These are phyloP conservation scores for Papilio polytes DNA, from an alignment of 1,140 invertebrate species.

Conservation along the genomic window DNA sequence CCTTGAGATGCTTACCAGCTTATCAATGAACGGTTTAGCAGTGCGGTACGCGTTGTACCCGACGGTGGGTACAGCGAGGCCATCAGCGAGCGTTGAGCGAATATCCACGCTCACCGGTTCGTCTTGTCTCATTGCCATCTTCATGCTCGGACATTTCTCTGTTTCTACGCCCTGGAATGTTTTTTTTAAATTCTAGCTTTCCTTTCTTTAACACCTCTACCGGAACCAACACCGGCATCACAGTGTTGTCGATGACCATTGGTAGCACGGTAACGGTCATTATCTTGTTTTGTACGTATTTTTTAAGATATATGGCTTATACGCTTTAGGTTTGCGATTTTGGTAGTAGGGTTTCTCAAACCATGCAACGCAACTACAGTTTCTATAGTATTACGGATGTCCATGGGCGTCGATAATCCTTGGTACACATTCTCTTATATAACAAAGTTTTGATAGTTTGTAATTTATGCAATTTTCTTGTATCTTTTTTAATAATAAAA, in stretches of 20 bases:
- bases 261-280: no score
- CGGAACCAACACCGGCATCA: no score
- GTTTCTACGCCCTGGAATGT: conserved; percentile 93
- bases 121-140: conserved; percentile 88
- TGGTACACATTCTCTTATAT: no score
- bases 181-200: no score
- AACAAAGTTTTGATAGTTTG: no score
- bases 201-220: no score
- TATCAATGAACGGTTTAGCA: conserved; percentile 90
- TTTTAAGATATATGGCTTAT: no score
- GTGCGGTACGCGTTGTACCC: conserved; percentile 95
- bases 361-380: not conserved
- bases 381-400: no score
- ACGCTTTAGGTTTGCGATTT: not conserved
- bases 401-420: no score
- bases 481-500: not conserved
- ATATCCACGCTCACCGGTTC: conserved; percentile 88
- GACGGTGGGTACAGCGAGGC: conserved; percentile 94
- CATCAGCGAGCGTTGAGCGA: conserved; percentile 94
- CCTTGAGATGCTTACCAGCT: conserved; percentile 85
- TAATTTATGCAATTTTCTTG: no score
- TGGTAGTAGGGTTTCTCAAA: not conserved
- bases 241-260: no score
- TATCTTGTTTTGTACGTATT: no score
- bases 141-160: conserved; percentile 94